Evolutionary conservation across 2,797 vertebrate species (phyloP), one percentile per base, ranked within the genome.

Genomic region (Moxostoma hubbsi): DNA sequence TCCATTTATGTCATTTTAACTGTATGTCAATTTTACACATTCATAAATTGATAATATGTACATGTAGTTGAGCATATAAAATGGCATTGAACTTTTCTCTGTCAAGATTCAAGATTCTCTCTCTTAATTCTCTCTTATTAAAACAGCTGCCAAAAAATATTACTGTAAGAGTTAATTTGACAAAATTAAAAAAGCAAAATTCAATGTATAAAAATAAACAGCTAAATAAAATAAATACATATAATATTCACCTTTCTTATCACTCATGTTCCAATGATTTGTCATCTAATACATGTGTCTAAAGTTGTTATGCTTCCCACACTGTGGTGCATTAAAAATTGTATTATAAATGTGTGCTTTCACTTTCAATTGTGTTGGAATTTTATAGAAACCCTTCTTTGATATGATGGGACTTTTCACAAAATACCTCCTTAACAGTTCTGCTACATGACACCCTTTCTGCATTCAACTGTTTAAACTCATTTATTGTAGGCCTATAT

Each of bases 281-380:
- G 36, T 5, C 36, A 3, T 36, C 36, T 36, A 36, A 36, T 36
- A 36, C 3, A 5, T 36, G 36, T 36, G 36, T 4, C 36, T 36
- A 36, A 36, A 36, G 36, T 36, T 36, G 36, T 4, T 36, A 36
- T 5, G 36, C 36, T 36, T 36, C 36, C 36, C 36, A 36, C 36
- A 36, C 36, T 36, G 36, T 4, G 36, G 36, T 36, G 36, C 36
- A 53, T 72, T 59, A 18, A 18, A 13, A 54, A 74, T 61, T 45
- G 58, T 24, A 43, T 43, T 43, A 16, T 5, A 62, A 54, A 63
- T 36, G 12, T 11, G 36, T 46, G n/a, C 13, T 73, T 73, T 73
- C 59, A 63, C 13, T 73, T 75, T 49, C 53, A 75, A 3, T 36
- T 49, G 45, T 49, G 58, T 15, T 53, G 73, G 73, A 75, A 58